Conservation (phyloP, 2,888 invertebrate species). For the Ceriagrion tenellum region DNA sequence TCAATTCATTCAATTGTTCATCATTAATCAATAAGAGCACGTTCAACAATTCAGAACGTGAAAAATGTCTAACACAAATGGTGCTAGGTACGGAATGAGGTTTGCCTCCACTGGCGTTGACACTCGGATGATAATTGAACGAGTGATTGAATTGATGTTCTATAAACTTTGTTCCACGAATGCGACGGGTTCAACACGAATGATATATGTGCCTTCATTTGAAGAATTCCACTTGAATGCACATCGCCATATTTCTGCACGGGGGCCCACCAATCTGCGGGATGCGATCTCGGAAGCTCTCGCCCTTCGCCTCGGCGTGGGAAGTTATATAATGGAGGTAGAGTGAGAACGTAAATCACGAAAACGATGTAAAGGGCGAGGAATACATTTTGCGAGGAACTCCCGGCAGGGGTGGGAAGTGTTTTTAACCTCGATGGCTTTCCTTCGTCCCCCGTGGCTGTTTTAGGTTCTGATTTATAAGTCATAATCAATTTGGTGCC, state of each 20-base stretch:
- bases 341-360: not conserved
- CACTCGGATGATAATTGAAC: no score
- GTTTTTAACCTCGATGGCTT: not conserved
- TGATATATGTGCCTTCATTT: no score
- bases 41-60: no score
- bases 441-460: not conserved
- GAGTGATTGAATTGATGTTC: no score
- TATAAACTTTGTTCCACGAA: no score
- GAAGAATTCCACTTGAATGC: no score
- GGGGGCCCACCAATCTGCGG: not conserved
- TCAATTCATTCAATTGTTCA: no score
- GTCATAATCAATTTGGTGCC: not conserved
- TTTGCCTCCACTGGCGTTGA: no score
- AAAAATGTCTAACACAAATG: no score
- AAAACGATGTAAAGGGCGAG: not conserved
- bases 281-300: not conserved
- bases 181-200: no score
- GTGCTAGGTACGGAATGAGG: no score
- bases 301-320: not conserved
- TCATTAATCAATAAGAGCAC: no score
- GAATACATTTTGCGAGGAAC: not conserved
- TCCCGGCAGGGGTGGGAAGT: not conserved
- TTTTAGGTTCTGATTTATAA: not conserved
- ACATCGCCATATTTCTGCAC: not conserved
- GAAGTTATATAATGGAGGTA: not conserved